These are phyloP conservation scores for Urocolius indicus DNA, from an alignment of 2,113 vertebrate species.

Conservation along the genomic window DNA sequence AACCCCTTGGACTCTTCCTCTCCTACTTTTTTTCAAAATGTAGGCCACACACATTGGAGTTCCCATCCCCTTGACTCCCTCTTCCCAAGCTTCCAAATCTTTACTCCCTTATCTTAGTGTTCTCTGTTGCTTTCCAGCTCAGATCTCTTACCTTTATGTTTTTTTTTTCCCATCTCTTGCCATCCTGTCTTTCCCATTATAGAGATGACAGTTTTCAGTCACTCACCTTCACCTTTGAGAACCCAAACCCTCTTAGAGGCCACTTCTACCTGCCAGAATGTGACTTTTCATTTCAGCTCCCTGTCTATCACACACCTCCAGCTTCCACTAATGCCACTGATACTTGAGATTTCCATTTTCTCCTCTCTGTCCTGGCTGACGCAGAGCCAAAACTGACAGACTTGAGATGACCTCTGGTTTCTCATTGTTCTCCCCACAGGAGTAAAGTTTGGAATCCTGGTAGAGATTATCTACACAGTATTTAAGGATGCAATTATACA, in stretches of 20 bases:
- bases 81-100: neutral
- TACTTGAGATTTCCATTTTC: neutral
- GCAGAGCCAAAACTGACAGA: neutral
- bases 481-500: neutral
- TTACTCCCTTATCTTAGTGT: neutral
- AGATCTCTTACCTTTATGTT: neutral
- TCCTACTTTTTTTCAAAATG: neutral
- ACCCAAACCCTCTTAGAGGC: neutral
- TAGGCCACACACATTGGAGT: neutral
- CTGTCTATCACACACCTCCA: neutral
- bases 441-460: neutral
- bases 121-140: neutral
- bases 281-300: neutral
- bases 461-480: rapidly evolving
- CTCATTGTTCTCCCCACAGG: rapidly evolving
- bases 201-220: neutral
- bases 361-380: neutral
- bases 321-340: rapidly evolving
- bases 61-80: neutral
- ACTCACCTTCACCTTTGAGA: neutral
- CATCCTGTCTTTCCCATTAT: neutral
- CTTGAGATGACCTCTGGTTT: neutral
- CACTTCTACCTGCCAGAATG: neutral
- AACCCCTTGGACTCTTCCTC: neutral
- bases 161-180: neutral